These are phyloP conservation scores for Damaliscus lunatus DNA, from an alignment of 2,113 vertebrate genomes.

Conservation along the genomic window DNA sequence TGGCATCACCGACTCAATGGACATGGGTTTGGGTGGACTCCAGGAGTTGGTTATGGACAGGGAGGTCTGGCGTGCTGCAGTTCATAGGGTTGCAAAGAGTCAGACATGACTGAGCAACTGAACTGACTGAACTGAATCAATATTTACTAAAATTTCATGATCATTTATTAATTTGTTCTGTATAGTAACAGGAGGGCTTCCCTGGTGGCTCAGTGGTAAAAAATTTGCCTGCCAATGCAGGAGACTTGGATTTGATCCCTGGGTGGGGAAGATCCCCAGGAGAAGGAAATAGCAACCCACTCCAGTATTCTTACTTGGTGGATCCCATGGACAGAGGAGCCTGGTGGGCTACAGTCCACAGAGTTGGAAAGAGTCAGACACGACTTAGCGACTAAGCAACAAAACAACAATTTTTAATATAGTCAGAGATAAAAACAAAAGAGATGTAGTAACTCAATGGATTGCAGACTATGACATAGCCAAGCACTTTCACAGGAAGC, in stretches of 20 bases:
- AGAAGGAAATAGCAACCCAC: not conserved
- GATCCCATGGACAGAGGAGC: not conserved
- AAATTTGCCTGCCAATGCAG: not conserved
- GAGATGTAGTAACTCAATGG: not conserved
- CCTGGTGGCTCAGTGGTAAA: not conserved
- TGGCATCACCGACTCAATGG: not conserved
- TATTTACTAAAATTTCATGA: not conserved
- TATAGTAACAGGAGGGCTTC: not conserved
- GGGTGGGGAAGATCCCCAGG: not conserved
- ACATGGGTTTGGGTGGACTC: not conserved
- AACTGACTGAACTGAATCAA: too few species aligned
- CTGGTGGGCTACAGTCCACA: not conserved
- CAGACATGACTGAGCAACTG: not conserved
- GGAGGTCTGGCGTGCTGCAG: not conserved
- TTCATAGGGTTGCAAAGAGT: not conserved
- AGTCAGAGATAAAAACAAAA: not conserved
- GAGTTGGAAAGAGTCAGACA: not conserved
- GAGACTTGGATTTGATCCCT: not conserved
- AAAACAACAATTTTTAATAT: not conserved
- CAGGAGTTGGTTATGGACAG: not conserved
- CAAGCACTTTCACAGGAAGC: not conserved
- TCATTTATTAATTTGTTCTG: not conserved
- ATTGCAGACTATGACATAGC: not conserved
- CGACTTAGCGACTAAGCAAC: not conserved
- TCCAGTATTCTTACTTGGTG: not conserved